Evolutionary conservation across 1,140 invertebrate genomes (phyloP), one percentile per base, ranked within the genome.

Genomic region (Parasteatoda tepidariorum): DNA sequence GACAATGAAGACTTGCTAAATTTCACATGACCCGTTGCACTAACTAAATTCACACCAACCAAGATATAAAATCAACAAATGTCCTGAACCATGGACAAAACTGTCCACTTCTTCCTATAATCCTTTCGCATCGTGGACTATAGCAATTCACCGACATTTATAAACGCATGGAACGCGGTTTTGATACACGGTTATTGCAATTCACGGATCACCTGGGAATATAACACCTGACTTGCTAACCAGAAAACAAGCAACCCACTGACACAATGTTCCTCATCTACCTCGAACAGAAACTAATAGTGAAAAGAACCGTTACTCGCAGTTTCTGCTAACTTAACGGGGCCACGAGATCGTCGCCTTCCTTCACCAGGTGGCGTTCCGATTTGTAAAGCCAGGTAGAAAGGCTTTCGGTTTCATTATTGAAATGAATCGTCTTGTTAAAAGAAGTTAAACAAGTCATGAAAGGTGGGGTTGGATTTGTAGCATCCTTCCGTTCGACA

Each of bases 251-350:
- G n/a, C 28, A 54, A 54, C 73, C 62, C 26, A 15, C 30, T 66
- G 26, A 6, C 62, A 15, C 11, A 11, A 11, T 48, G 38, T 48
- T 18, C 62, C 74, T 59, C 66, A 66, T 66, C 74, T 61, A 48
- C 59, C 62, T 66, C 74, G 74, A 48, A 26, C 66, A n/a, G 61
- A 33, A 18, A 62, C 74, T 66, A 34, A 57, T 31, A 66, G 18
- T 26, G 61, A 66, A 78, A 78, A 78, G 74, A 78, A 30, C 74
- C 62, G 59, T 78, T 66, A 78, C 41, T 31, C n/a, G 34, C 15
- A 31, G 74, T 66, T 78, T 78, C 74, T 24, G 74, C 66, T 66
- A 30, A 75, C 74, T 78, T 78, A 78, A 78, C 74, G 74, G 74
- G 74, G 74, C 38, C 74, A 78, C 41, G 74, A 54, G 41, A 38